Evolutionary conservation across 1,140 invertebrate species (phyloP), one percentile per base, ranked within the genome.

Genomic region (Drosophila orosa): DNA sequence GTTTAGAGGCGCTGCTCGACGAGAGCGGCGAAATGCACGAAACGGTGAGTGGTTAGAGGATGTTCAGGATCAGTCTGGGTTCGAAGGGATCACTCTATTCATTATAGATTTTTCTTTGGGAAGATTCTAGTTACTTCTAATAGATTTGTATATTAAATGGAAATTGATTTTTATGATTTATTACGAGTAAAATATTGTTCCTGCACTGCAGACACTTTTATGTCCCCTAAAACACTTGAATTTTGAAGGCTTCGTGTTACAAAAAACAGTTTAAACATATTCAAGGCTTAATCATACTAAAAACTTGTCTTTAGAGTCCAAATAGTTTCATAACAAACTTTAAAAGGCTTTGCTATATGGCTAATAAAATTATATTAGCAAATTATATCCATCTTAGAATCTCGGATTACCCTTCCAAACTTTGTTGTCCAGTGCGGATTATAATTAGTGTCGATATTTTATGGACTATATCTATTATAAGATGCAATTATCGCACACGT

Each of bases 11-110:
- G 7, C 58, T 90, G 60, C 78, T 91, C 35, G 90, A 91, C 42
- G 90, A 91, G 56, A 90, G 90, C 63, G 77, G 90, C 17, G 90
- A 91, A 69, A 91, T 91, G 90, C 90, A 91, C 25, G 90, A 91
- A 87, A 91, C 90, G 90, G 90, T 91, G 85, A 91, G 90, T 83
- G 54, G 29, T 6, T 25, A 33, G 15, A n/a, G 47, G n/a, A 9
- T 22, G 0, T 15, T 8, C 1, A 37, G 31, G n/a, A 35, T 35
- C 2, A n/a, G 0, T 8, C 1, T 31, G 17, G 1, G 25, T 29
- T 27, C 1, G 0, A 19, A 2, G 9, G 10, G 6, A 7, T 19
- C 10, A 10, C 27, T 31, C 25, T 31, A 13, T 17, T 1, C 2
- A 3, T 10, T 12, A 3, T 2, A 19, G n/a, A 17, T 17, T 6